Evolutionary conservation across 1,140 invertebrate species (phyloP).

Genomic region (Hylaeus anthracinus): DNA sequence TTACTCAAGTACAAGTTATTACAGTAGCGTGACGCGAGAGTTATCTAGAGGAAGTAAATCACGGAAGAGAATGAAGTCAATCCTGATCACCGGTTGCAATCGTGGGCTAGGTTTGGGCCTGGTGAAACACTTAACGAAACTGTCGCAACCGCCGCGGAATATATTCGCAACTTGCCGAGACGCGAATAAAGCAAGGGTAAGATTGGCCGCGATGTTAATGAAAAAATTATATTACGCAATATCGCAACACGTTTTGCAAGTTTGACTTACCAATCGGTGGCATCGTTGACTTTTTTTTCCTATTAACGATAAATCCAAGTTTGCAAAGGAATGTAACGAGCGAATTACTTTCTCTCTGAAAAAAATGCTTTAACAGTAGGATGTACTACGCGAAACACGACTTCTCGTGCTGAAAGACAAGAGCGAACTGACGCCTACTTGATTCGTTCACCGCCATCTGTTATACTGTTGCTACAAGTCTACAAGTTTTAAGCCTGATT

Average conservation of each 20-base stretch:
- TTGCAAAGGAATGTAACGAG: not conserved
- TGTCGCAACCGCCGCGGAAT: constrained; percentile 81
- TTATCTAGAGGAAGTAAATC: not conserved
- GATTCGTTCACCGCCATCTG: constrained; percentile 57
- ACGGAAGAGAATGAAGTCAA: constrained; percentile 84
- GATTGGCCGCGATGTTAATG: constrained; percentile 25
- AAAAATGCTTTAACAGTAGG: too few species aligned
- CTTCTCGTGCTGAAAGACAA: not conserved
- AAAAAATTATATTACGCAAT: constrained; percentile 26
- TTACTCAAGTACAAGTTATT: not conserved
- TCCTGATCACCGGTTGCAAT: constrained; percentile 94
- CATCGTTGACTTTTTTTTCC: constrained; percentile 66
- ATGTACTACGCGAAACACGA: not conserved
- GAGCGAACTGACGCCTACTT: constrained; percentile 37
- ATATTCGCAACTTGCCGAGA: constrained; percentile 90
- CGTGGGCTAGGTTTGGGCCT: constrained; percentile 93
- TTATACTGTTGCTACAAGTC: constrained; percentile 28
- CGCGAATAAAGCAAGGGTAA: constrained; percentile 84
- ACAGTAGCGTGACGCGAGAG: too few species aligned
- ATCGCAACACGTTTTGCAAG: not conserved
- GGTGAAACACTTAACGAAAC: constrained; percentile 84
- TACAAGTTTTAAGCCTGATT: constrained; percentile 31
- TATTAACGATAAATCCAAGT: not conserved
- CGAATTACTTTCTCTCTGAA: not conserved
- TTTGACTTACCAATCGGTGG: constrained; percentile 80